Evolutionary conservation across 2,113 vertebrate species (phyloP).

Genomic region (Gracilinanus agilis): DNA sequence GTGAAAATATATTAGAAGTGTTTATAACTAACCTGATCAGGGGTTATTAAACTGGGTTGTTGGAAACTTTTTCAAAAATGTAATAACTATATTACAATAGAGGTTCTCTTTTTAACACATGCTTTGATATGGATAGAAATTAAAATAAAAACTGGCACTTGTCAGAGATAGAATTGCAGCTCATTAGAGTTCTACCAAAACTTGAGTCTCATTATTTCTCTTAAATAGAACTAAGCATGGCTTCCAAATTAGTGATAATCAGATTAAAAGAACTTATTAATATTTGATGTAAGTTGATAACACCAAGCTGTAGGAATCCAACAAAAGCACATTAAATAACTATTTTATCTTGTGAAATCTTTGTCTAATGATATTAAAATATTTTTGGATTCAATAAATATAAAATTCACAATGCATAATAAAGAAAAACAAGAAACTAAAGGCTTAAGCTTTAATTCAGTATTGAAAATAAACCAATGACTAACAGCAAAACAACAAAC

Average conservation of each 20-base stretch:
- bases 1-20: neutral
- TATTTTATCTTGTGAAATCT: no score
- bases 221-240: neutral
- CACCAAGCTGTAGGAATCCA: no score
- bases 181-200: neutral
- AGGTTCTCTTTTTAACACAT: neutral
- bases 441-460: no score
- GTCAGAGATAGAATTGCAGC: neutral
- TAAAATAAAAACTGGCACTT: neutral
- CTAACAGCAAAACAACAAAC: no score
- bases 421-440: no score
- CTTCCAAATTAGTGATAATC: neutral
- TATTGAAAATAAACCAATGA: no score
- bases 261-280: neutral
- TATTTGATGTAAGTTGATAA: no score
- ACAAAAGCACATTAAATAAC: no score
- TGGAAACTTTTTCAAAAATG: neutral
- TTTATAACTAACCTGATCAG: neutral
- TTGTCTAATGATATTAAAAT: no score
- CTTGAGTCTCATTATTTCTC: neutral
- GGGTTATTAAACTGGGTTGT: neutral
- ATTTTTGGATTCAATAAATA: no score
- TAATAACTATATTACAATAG: neutral
- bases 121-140: neutral
- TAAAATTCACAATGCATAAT: no score